phyloP scores from a whole-genome alignment of 2,113 vertebrate species.

The Poicephalus meyeri region DNA sequence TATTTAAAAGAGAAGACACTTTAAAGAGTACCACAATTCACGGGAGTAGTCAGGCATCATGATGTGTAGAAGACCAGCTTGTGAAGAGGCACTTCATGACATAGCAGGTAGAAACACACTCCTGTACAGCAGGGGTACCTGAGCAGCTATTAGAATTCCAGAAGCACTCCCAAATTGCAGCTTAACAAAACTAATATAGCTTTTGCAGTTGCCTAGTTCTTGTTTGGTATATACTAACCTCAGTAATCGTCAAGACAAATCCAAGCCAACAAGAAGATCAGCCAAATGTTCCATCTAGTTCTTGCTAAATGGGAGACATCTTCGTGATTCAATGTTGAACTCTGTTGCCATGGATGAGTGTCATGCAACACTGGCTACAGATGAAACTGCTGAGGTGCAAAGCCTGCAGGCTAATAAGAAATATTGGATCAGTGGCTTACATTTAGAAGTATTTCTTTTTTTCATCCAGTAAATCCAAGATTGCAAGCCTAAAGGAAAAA shows the following conservation, averaged over 20 bases:
- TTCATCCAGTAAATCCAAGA: not conserved
- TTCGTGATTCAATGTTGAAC: not conserved
- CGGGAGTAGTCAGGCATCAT: accelerated
- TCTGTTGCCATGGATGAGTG: not conserved
- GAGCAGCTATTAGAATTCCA: not conserved
- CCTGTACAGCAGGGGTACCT: not conserved
- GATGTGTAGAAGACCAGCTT: not conserved
- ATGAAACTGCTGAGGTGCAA: not conserved
- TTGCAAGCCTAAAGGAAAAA: not conserved
- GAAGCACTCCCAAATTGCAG: not conserved
- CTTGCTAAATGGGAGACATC: not conserved
- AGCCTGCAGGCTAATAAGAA: not conserved
- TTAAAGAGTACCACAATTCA: too few relatives aligned
- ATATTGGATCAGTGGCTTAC: not conserved
- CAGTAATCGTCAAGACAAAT: not conserved
- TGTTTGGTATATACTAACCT: not conserved
- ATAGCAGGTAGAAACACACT: not conserved
- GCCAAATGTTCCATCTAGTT: not conserved
- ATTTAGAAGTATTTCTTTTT: not conserved
- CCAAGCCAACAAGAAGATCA: not conserved
- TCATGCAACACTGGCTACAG: not conserved
- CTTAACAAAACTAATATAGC: not conserved
- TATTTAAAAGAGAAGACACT: too few relatives aligned
- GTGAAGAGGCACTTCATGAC: not conserved
- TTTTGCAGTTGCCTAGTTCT: not conserved